phyloP scores from a whole-genome alignment of 2,113 vertebrate species.

The Procavia capensis region DNA sequence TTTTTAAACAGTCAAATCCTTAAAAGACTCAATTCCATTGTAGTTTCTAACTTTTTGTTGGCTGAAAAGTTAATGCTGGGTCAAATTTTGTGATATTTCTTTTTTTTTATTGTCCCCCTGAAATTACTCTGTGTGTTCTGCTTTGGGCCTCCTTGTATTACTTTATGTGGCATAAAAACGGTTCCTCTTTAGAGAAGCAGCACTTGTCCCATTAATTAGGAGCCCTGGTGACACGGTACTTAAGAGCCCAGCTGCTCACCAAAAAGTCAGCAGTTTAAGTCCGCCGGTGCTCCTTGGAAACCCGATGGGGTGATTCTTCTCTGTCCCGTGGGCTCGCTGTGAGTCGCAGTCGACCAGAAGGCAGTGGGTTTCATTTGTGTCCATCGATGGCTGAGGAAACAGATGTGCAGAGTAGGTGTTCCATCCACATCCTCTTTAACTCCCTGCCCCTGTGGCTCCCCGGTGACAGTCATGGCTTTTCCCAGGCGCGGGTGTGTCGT shows the following conservation, averaged over 20 bases:
- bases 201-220: background rate
- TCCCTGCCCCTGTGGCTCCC: background rate
- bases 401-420: background rate
- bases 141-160: background rate
- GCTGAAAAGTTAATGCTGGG: background rate
- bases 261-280: too few species aligned
- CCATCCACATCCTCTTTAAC: background rate
- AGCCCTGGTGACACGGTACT: too few species aligned
- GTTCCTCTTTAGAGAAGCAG: background rate
- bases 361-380: too few species aligned
- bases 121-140: background rate
- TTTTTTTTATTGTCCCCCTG: background rate
- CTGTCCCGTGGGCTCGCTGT: too few species aligned
- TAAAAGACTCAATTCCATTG: background rate
- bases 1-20: constrained; percentile 3
- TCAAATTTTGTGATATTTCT: constrained; percentile 10
- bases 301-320: too few species aligned
- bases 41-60: background rate
- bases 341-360: too few species aligned
- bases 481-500: background rate
- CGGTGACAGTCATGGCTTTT: background rate
- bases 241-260: too few species aligned
- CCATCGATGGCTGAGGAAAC: background rate
- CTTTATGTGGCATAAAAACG: background rate
- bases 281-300: too few species aligned